Conservation (phyloP, 2,888 invertebrate genomes). For the Tenthredo notha region DNA sequence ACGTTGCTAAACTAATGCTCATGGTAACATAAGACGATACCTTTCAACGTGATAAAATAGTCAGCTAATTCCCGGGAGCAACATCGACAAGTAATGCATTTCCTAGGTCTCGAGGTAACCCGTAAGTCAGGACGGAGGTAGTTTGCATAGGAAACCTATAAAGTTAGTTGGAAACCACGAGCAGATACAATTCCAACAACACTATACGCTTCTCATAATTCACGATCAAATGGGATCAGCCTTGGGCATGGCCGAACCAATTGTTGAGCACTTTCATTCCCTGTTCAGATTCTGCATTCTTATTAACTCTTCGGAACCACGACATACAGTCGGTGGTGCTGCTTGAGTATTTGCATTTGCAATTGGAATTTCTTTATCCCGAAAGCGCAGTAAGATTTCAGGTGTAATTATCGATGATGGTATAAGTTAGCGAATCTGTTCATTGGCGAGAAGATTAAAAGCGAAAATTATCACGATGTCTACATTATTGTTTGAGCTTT, state of each 20-base stretch:
- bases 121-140: slow-evolving; percentile 45
- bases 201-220: slow-evolving; percentile 38
- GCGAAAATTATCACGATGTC: background rate
- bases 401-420: background rate
- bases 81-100: slow-evolving; percentile 44
- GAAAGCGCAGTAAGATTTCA: background rate
- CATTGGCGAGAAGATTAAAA: background rate
- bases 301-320: slow-evolving; percentile 36
- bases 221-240: slow-evolving; percentile 47
- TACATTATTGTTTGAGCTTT: background rate
- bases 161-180: slow-evolving; percentile 43
- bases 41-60: background rate
- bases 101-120: slow-evolving; percentile 28
- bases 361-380: slow-evolving; percentile 44
- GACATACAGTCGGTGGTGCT: background rate
- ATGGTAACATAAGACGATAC: background rate
- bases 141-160: slow-evolving; percentile 52
- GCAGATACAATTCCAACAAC: slow-evolving; percentile 44
- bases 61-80: slow-evolving; percentile 37
- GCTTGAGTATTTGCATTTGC: background rate
- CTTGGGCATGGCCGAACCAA: slow-evolving; percentile 18
- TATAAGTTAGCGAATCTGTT: background rate
- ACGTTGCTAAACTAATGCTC: background rate
- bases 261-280: slow-evolving; percentile 51
- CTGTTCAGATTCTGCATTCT: slow-evolving; percentile 46